Base-by-base conservation (phyloP, 2,888 invertebrate genomes). In the Meiosimyza decipiens region DNA sequence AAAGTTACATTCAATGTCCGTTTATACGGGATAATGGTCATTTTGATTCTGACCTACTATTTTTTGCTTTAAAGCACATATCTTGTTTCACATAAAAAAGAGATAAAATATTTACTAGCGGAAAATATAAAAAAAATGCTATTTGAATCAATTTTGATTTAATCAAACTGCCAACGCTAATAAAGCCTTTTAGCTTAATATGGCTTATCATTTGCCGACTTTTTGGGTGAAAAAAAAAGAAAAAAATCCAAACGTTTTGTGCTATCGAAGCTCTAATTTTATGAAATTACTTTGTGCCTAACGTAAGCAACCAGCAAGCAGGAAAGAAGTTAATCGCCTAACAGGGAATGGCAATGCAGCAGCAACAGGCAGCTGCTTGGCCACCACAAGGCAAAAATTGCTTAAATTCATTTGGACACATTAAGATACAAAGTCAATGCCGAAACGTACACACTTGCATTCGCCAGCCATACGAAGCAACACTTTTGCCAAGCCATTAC, bases 381-480 rank as follows among this genome's bases (percentile, higher is more conserved):
- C 67, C 6, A 55, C 55, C 55, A 18, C 54, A 64, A 18, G 64
- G 51, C 49, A 74, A 73, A 74, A 76, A 75, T 71, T 75, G 77
- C 79, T 81, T 76, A 80, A 80, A 81, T 81, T 80, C 79, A 80
- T 81, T 82, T 82, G 79, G 73, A 76, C 79, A 77, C 79, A 80
- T 80, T 79, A 79, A 80, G 78, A 77, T 76, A 77, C 76, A 78
- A 77, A 78, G 76, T 72, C 74, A 52, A 16, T 47, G 49, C 47
- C 50, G 40, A 64, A 15, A 47, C 64, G 50, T 5, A 18, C 13
- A n/a, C 55, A 22, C 11, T 22, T 28, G 57, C 1, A 13, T 18
- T 13, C 3, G 57, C 13, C 5, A 13, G 57, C 1, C 16, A 28
- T 11, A 57, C 57, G 57, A 22, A 18, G 7, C 28, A 47, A 7